These are phyloP conservation scores for Amblyornis subalaris DNA, from an alignment of 2,113 vertebrate species.

Conservation along the genomic window DNA sequence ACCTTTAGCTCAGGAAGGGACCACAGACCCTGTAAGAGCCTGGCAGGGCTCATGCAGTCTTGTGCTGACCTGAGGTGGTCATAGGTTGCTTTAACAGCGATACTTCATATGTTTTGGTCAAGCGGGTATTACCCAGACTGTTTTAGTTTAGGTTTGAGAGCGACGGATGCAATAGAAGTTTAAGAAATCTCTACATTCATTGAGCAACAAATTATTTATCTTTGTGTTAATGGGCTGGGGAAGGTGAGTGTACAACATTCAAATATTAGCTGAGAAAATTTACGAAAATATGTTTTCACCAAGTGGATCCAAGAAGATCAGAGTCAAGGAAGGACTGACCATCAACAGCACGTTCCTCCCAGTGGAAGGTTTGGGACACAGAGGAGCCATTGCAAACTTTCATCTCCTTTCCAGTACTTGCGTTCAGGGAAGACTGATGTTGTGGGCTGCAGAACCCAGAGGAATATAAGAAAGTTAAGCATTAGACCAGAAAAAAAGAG, in stretches of 20 bases:
- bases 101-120: not conserved
- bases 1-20: not conserved
- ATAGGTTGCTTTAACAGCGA: not conserved
- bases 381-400: not conserved
- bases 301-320: not conserved
- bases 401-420: rapidly evolving
- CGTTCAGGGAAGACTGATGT: not conserved
- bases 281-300: not conserved
- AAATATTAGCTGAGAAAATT: not conserved
- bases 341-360: rapidly evolving
- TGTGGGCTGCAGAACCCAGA: not conserved
- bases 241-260: not conserved
- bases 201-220: not conserved
- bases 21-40: rapidly evolving
- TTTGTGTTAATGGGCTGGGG: rapidly evolving
- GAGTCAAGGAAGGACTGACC: not conserved
- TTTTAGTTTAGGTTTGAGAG: not conserved
- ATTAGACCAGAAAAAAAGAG: not conserved
- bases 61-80: not conserved
- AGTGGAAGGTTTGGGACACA: not conserved
- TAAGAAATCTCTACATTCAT: not conserved
- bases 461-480: not conserved
- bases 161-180: not conserved
- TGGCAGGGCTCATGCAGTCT: not conserved
- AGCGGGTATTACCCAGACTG: not conserved